Evolutionary conservation across 1,140 invertebrate genomes (phyloP), one percentile per base, ranked within the genome.

Genomic region (Saxidomus purpurata): DNA sequence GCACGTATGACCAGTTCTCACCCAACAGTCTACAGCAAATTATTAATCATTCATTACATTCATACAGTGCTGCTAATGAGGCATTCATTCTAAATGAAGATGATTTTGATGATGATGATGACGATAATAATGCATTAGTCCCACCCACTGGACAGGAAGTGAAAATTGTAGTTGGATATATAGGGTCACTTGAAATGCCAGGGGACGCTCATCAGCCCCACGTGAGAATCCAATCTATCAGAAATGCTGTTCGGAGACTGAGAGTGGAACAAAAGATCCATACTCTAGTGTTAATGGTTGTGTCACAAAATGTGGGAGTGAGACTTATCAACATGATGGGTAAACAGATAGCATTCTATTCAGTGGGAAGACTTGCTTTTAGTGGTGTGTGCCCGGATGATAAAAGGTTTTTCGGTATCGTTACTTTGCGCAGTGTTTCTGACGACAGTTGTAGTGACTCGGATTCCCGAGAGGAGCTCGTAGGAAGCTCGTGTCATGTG

Each of bases 141-240:
- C 77, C 80, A 67, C 61, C 71, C 31, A 77, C 89, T 59, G 88
- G 88, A 25, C 81, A 91, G 83, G 90, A 98, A 83, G 98, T 98
- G 92, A 97, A 98, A 89, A 98, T 98, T 0, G 97, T 99, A 22
- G 98, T 99, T 3, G 98, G 98, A 0, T 99, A 99, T 95, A 96
- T 99, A 71, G 98, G 99, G 6, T 99, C 98, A 0, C 99, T 99
- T 76, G 98, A 99, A 96, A 99, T 99, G 96, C 98, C 98, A 0
- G 97, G 98, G 94, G 98, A 98, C 93, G 96, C 98, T 59, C 97
- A 97, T 55, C 89, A 94, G 77, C 97, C 98, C 0, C 97, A 97
- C 71, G 97, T 95, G n/a, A 92, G 95, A 11, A 92, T 97, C 34
- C 96, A 97, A 95, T 97, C 97, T 71, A 95, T 98, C 43, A 95